These are phyloP conservation scores for Ailurus styani DNA, from an alignment of 2,113 vertebrate genomes.

Conservation along the genomic window DNA sequence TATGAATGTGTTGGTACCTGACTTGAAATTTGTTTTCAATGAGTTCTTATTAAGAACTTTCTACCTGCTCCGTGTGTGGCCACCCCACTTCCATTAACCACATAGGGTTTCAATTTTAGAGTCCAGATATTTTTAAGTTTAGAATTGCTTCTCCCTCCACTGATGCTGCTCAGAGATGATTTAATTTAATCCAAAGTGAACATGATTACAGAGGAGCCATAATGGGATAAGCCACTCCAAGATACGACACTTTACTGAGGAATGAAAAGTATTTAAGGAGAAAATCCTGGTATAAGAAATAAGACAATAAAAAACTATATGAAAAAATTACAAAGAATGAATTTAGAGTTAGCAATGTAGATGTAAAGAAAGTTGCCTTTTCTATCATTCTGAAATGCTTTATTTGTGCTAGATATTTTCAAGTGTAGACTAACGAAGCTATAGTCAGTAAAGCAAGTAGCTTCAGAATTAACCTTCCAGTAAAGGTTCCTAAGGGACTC, in stretches of 20 bases:
- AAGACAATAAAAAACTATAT: background rate
- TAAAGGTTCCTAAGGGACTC: background rate
- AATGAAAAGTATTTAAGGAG: background rate
- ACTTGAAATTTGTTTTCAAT: background rate
- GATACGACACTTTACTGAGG: background rate
- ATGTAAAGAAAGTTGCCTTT: background rate
- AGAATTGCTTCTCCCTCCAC: background rate
- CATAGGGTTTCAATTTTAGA: background rate
- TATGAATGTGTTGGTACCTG: background rate
- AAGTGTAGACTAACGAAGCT: background rate
- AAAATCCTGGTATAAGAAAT: background rate
- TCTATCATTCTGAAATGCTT: background rate
- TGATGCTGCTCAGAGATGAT: background rate
- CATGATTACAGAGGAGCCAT: background rate
- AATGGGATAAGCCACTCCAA: background rate
- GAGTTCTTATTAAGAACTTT: background rate
- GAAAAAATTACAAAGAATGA: background rate
- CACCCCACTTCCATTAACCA: conserved; percentile 6
- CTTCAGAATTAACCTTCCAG: background rate
- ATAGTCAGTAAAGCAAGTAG: background rate
- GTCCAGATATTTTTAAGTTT: conserved; percentile 16
- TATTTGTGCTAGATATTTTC: background rate
- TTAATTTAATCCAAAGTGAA: conserved; percentile 32
- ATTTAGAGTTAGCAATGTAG: background rate
- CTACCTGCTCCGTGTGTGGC: background rate